A percentile compares a stretch with the other conserved stretches of the same genome.
These are phyloP conservation scores for Serrognathus titanus DNA, from an alignment of 2,888 invertebrate species.

Conservation along the genomic window DNA sequence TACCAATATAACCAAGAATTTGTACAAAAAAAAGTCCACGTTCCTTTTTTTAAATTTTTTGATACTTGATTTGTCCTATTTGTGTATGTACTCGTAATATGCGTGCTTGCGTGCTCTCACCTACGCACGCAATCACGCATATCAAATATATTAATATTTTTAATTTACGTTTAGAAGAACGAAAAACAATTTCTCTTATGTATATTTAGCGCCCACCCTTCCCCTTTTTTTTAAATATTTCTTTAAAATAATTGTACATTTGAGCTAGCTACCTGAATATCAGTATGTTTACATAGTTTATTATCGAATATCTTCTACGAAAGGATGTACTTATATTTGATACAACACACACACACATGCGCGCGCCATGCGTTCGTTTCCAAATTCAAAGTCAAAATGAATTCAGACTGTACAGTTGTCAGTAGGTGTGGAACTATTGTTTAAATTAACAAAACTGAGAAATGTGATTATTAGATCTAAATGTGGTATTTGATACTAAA, in stretches of 20 bases:
- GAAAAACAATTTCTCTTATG: no score
- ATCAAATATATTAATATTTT: no score
- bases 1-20: conserved; percentile 50
- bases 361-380: conserved; percentile 4
- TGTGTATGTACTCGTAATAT: neutral
- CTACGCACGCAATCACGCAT: no score
- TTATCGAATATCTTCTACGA: conserved; percentile 14
- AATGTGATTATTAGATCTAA: conserved; percentile 14
- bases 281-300: conserved; percentile 25
- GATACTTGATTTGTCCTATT: conserved; percentile 11
- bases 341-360: conserved; percentile 3
- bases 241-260: conserved; percentile 15
- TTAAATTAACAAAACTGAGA: conserved; percentile 6
- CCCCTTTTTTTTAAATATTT: conserved; percentile 14
- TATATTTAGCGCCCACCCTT: neutral
- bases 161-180: no score
- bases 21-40: conserved; percentile 46
- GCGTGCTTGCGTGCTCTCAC: no score
- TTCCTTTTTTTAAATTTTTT: conserved; percentile 35
- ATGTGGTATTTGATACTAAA: conserved; percentile 7
- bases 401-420: neutral
- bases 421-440: conserved; percentile 2
- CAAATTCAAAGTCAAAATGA: conserved; percentile 12
- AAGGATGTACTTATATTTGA: conserved; percentile 21
- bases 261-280: conserved; percentile 29